A percentile compares a stretch with the other conserved stretches of the same genome.
These are phyloP conservation scores for Lydus trimaculatus DNA, from an alignment of 2,888 invertebrate species.

Conservation along the genomic window DNA sequence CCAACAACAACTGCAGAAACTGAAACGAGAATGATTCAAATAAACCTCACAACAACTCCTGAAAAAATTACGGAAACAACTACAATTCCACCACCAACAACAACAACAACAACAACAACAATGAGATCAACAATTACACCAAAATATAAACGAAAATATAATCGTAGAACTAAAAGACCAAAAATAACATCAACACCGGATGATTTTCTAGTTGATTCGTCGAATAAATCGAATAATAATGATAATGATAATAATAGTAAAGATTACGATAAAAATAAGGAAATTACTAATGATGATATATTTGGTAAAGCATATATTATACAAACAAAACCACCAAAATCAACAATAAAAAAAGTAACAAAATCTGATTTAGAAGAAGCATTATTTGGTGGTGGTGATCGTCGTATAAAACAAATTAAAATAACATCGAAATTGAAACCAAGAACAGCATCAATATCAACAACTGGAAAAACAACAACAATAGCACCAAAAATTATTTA, in stretches of 20 bases:
- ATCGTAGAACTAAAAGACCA: conserved; percentile 19
- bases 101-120: conserved; percentile 19
- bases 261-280: conserved; percentile 30
- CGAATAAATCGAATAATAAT: conserved; percentile 17
- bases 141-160: conserved; percentile 12
- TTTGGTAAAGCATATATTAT: conserved; percentile 40
- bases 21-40: conserved; percentile 18
- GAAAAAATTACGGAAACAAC: conserved; percentile 5
- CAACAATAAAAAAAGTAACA: conserved; percentile 30
- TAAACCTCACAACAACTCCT: conserved; percentile 10
- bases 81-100: conserved; percentile 17
- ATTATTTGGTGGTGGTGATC: conserved; percentile 41
- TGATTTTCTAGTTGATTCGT: conserved; percentile 35
- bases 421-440: conserved; percentile 23
- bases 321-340: conserved; percentile 24
- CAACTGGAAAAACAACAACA: background rate
- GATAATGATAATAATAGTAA: background rate
- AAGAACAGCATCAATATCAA: conserved; percentile 17
- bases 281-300: conserved; percentile 47
- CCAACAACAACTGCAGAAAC: conserved; percentile 10
- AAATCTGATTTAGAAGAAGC: conserved; percentile 43
- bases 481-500: conserved; percentile 47
- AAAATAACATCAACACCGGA: conserved; percentile 34
- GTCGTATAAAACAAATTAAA: conserved; percentile 22
- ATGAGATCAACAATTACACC: conserved; percentile 18